These are phyloP conservation scores for Endomychus coccineus DNA, from an alignment of 2,888 invertebrate species.

Conservation along the genomic window DNA sequence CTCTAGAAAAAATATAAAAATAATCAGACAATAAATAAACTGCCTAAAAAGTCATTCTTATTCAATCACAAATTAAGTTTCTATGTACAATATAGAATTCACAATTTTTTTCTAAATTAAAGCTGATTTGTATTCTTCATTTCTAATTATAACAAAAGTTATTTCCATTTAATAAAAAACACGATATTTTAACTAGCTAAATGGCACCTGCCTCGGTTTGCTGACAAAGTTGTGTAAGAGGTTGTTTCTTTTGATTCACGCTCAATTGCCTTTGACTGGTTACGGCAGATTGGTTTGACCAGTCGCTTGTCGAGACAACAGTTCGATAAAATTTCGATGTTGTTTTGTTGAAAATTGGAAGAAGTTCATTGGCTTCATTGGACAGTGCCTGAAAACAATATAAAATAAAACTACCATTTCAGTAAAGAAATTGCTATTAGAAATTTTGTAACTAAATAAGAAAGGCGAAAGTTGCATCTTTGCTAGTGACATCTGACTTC, in stretches of 20 bases:
- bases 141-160: no score
- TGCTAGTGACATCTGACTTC: no score
- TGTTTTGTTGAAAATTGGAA: constrained; percentile 96
- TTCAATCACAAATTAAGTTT: no score
- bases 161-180: no score
- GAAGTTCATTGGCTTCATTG: constrained; percentile 92
- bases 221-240: constrained; percentile 39
- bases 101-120: no score
- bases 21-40: no score
- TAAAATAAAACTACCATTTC: background rate
- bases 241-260: constrained; percentile 40
- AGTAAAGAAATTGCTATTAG: background rate
- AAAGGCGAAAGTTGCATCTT: no score
- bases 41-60: no score
- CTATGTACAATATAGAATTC: no score
- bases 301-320: constrained; percentile 77
- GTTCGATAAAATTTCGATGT: constrained; percentile 85
- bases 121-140: no score
- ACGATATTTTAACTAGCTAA: constrained; percentile 16
- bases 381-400: constrained; percentile 67
- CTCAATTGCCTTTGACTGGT: constrained; percentile 37
- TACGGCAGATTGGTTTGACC: constrained; percentile 64
- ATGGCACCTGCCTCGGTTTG: constrained; percentile 35
- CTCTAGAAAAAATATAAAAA: no score
- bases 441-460: background rate